Base-by-base conservation (phyloP, 2,797 vertebrate genomes). In the Microtus agrestis region DNA sequence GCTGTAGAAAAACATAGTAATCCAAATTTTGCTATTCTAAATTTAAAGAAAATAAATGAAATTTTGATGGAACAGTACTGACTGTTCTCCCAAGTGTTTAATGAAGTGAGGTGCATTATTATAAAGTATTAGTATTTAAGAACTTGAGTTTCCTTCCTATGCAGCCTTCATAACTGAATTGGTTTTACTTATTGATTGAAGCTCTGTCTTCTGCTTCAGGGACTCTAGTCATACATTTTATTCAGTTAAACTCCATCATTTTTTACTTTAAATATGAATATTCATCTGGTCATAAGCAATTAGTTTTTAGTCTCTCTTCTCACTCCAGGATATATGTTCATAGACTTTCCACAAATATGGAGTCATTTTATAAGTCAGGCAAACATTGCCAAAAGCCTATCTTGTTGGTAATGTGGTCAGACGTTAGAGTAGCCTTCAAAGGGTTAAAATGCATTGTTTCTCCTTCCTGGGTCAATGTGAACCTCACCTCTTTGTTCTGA, bases 41-140 rank as follows among this genome's bases (percentile, higher is more conserved):
- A 86, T 91, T 15, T 34, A 94, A 95, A 89, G 23, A 85, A 91
- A 87, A 92, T 21, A 87, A 71, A 77, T 5, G 65, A 27, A 40
- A 56, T 76, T 84, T 84, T 79, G 59, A n/a, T 84, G 13, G 34
- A 48, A 2, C 81, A 43, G 9, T 17, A 80, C 15, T 94, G 17
- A 21, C 73, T 71, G 78, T 92, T 73, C 13, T 91, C n/a, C 23
- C 23, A 76, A 69, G 10, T 61, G n/a, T 23, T 71, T 79, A 63
- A 10, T 61, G n/a, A 94, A 76, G 0, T 4, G 51, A 51, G 51
- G 65, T 17, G 3, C 23, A n/a, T 86, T 86, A 86, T 69, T n/a
- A 86, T n/a, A 69, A 86, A 51, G 12, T 12, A 69, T n/a, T 87
- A 63, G 12, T 46, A 40, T 78, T 93, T 87, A 54, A 63, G 27